phyloP scores from a whole-genome alignment of 2,797 vertebrate species.

The Eleutherodactylus coqui region DNA sequence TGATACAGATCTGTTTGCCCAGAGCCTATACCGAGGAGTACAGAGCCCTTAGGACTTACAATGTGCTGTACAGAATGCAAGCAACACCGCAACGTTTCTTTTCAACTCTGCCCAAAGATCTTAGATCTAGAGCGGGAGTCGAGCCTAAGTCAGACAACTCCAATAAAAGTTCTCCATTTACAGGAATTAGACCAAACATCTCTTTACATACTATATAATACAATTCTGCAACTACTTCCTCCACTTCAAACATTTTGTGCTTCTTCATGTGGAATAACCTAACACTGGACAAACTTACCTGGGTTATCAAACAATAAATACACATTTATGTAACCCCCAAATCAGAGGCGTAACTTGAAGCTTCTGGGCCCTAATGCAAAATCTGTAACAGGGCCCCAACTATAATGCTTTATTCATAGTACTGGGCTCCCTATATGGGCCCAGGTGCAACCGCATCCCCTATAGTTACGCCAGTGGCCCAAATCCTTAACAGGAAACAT shows the following conservation, averaged over 20 bases:
- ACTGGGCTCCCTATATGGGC: no score
- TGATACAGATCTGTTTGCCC: neutral
- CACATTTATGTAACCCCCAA: no score
- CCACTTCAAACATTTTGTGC: neutral
- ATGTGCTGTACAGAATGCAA: neutral
- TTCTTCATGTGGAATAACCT: neutral
- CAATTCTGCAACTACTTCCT: neutral
- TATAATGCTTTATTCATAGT: no score
- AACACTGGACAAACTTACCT: neutral
- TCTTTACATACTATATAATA: slow-evolving; percentile 2
- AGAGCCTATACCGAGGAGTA: neutral
- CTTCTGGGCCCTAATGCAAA: no score
- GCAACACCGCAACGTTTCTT: neutral
- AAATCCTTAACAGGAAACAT: neutral
- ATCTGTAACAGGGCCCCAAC: no score
- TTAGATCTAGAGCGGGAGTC: neutral
- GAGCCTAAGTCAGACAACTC: neutral
- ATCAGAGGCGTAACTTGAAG: no score
- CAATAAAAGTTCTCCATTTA: neutral
- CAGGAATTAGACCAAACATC: neutral
- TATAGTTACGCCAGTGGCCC: no score
- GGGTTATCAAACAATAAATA: neutral
- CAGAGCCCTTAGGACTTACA: neutral
- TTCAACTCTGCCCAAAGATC: neutral
- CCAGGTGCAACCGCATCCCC: no score